Conservation (phyloP, 2,797 vertebrate species). For the Darevskia mixta region DNA sequence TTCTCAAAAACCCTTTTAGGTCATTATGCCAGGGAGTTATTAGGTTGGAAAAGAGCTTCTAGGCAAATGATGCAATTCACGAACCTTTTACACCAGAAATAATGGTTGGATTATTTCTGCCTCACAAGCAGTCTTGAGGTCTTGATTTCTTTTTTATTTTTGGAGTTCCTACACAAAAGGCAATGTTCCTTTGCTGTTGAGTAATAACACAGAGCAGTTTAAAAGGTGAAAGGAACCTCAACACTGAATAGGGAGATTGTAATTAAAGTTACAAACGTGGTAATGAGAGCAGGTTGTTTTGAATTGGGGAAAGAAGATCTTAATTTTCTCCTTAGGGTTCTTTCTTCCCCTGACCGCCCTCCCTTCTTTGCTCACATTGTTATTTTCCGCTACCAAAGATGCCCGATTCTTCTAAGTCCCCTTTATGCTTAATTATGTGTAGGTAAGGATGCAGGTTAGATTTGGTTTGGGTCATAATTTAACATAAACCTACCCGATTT, state of each 20-base stretch:
- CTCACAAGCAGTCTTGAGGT: slow-evolving; percentile 77
- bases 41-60: slow-evolving; percentile 82
- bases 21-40: slow-evolving; percentile 79
- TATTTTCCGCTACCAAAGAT: neutral
- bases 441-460: too few relatives aligned
- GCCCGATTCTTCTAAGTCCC: neutral
- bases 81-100: slow-evolving; percentile 82
- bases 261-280: slow-evolving; percentile 22
- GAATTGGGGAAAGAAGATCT: slow-evolving; percentile 1
- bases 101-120: slow-evolving; percentile 81
- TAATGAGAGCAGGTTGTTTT: slow-evolving; percentile 9
- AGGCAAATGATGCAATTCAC: slow-evolving; percentile 80
- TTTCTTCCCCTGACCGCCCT: neutral
- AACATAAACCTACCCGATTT: too few relatives aligned
- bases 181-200: slow-evolving; percentile 50
- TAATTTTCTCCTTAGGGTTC: slow-evolving; percentile 1
- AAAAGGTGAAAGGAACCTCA: slow-evolving; percentile 10
- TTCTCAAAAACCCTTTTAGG: slow-evolving; percentile 74
- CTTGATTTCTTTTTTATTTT: slow-evolving; percentile 70
- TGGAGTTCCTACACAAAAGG: slow-evolving; percentile 53
- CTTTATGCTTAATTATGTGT: neutral
- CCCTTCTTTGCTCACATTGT: neutral
- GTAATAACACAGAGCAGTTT: slow-evolving; percentile 38
- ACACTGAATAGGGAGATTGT: neutral
- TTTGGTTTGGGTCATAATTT: too few relatives aligned